phyloP scores from a whole-genome alignment of 2,888 invertebrate species.

The Drosophila suboccidentalis region DNA sequence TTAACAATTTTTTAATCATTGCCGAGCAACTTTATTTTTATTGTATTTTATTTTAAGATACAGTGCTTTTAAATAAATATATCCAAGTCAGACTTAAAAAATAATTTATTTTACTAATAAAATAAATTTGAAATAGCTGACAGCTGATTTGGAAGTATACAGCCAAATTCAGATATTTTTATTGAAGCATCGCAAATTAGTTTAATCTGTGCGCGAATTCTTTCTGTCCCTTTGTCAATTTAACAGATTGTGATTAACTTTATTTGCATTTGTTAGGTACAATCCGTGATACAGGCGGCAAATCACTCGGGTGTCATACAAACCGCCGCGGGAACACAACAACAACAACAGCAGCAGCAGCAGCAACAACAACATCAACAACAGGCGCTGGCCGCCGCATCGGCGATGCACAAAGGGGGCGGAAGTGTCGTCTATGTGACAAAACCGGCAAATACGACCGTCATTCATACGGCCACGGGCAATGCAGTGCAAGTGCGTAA shows the following conservation, averaged over 20 bases:
- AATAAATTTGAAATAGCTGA: no score
- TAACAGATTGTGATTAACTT: not conserved
- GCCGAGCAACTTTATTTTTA: no score
- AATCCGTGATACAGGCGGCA: conserved; percentile 97
- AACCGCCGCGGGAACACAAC: conserved; percentile 92
- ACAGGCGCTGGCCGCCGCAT: conserved; percentile 88
- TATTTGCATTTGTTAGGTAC: conserved; percentile 88
- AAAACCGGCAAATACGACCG: conserved; percentile 92
- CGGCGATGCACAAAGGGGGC: conserved; percentile 90
- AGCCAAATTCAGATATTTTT: no score
- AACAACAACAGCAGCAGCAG: conserved; percentile 55
- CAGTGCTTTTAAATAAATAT: no score
- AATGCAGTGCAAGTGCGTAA: conserved; percentile 87
- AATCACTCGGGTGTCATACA: conserved; percentile 98
- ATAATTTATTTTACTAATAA: no score
- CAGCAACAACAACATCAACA: conserved; percentile 53
- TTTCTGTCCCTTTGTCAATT: not conserved
- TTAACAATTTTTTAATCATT: no score
- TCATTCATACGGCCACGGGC: conserved; percentile 96
- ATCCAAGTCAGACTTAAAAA: no score
- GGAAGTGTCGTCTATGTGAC: conserved; percentile 91
- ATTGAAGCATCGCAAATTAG: no score
- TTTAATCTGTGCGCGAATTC: not conserved
- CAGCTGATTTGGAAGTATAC: no score
- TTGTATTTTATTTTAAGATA: no score